Percentiles rank a stretch among this genome's conserved stretches.
phyloP scores from a whole-genome alignment of 2,113 vertebrate genomes.

The Daboia siamensis region DNA sequence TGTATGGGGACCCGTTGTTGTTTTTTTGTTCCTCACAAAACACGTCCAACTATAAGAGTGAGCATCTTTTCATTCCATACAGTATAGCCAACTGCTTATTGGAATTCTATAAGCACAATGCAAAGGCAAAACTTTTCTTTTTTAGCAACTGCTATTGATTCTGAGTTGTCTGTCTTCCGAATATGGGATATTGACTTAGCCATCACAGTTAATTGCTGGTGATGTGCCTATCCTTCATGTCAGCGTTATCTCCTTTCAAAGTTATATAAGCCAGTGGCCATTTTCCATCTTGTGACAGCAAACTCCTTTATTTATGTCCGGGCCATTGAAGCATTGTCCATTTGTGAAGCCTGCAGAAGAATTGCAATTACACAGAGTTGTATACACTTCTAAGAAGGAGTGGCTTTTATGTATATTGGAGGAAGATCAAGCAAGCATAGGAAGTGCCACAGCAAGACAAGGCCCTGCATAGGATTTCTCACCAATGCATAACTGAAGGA shows the following conservation, averaged over 20 bases:
- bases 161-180: neutral
- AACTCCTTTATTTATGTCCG: neutral
- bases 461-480: neutral
- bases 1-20: neutral
- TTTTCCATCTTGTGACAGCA: neutral
- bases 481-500: neutral
- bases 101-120: neutral
- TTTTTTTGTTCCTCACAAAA: no score
- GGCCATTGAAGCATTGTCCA: neutral
- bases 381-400: neutral
- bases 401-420: neutral
- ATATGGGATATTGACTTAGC: neutral
- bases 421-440: neutral
- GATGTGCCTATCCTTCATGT: neutral
- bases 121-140: neutral
- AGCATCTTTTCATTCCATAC: neutral
- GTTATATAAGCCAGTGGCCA: neutral
- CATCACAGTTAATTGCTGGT: neutral
- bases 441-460: neutral
- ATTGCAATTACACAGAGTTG: neutral
- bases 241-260: neutral
- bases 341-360: neutral
- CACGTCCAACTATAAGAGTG: neutral
- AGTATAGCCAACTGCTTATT: neutral
- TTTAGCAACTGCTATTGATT: neutral